phyloP scores from a whole-genome alignment of 2,797 vertebrate species.

The Sardinella longiceps region DNA sequence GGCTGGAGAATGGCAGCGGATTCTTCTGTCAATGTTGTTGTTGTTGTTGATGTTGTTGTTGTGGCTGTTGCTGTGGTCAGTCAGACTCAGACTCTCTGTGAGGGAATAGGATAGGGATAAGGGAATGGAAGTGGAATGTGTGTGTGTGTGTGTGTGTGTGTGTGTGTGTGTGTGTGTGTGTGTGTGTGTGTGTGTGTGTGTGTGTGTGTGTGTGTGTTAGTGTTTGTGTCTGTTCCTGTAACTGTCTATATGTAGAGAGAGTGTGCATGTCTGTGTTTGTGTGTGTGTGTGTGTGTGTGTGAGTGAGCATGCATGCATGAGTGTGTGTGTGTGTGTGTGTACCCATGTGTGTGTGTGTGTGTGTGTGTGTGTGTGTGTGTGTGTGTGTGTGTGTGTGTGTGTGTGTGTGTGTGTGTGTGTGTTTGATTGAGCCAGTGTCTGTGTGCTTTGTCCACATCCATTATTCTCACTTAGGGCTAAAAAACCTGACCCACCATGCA shows the following conservation, averaged over 20 bases:
- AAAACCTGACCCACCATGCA: slow-evolving; percentile 70
- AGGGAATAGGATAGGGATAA: too few species aligned
- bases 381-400: neutral
- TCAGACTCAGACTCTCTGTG: neutral
- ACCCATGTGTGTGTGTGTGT: neutral
- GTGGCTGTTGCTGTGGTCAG: neutral
- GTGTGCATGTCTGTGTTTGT: neutral
- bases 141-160: neutral
- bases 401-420: slow-evolving; percentile 25
- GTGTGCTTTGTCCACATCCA: slow-evolving; percentile 67
- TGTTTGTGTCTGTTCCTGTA: too few species aligned
- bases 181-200: neutral
- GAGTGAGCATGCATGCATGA: neutral
- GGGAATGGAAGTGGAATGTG: too few species aligned
- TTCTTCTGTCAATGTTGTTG: neutral
- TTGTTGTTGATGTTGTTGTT: neutral
- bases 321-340: neutral
- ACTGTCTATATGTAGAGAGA: neutral
- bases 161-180: neutral
- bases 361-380: neutral
- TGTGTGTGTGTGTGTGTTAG: neutral
- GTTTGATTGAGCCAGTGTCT: slow-evolving; percentile 47
- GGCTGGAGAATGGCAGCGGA: neutral
- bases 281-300: neutral
- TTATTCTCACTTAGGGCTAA: slow-evolving; percentile 74